Evolutionary conservation across 2,797 vertebrate genomes (phyloP), one percentile per base, ranked within the genome.

Genomic region (Enteromius viviparus): DNA sequence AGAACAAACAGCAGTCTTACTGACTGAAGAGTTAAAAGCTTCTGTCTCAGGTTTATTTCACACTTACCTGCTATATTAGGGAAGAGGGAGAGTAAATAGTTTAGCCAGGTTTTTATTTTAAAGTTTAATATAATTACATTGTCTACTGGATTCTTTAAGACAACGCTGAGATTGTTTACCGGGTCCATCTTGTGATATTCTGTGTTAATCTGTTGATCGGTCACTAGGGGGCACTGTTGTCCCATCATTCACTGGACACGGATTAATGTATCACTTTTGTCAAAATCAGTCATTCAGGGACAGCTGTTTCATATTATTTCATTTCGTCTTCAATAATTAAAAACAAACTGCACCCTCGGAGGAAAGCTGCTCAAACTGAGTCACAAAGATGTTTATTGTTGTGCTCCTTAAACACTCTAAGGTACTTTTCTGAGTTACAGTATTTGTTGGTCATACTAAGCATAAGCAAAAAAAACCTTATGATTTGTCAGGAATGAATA

Each of bases 141-240:
- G 3, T 10, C 15, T 80, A 37, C 9, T 34, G 11, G 3, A 34
- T 32, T 19, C 6, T 21, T 53, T 23, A 21, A 37, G 29, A 40
- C 7, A 26, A 7, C 2, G 0, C 0, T 12, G 29, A 29, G n/a
- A 23, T 45, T 45, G 14, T 15, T 34, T 26, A 53, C 32, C 23
- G 9, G 34, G 51, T 29, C 5, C 49, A 55, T 65, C 2, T 26
- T 6, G 32, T 23, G 69, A 9, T 71, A 1, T 64, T 75, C 1
- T 29, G 10, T 47, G 1, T 75, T 53, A 10, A 11, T 34, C 45
- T 34, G 26, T 6, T 10, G 1, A 15, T 49, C 29, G 1, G 34
- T 75, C 92, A 89, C 85, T 88, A 92, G 93, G 81, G 88, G 92
- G 89, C 89, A 70, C 51, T 88, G 29, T 53, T 76, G 84, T 4